Percentiles rank a stretch among this genome's conserved stretches.
Evolutionary conservation across 2,113 vertebrate species (phyloP).

Genomic region (Sarotherodon lohbergeri): DNA sequence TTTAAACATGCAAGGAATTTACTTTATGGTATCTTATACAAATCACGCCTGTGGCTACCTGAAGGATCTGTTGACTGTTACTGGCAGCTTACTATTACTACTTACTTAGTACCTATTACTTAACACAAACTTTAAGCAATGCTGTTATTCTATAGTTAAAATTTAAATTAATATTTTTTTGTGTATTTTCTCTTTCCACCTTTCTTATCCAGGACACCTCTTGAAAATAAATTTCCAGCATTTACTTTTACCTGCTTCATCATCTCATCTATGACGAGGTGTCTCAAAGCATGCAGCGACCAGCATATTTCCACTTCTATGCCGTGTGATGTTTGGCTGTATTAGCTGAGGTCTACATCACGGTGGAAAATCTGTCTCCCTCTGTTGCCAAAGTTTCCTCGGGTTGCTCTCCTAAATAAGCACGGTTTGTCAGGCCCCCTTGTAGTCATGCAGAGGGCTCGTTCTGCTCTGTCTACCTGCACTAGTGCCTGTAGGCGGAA

Average conservation of each 20-base stretch:
- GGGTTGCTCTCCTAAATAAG: slow-evolving; percentile 21
- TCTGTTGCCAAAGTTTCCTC: not conserved
- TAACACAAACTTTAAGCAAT: not conserved
- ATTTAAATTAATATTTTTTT: not conserved
- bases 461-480: slow-evolving; percentile 21
- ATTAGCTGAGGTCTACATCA: not conserved
- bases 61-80: not conserved
- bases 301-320: not conserved
- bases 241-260: not conserved
- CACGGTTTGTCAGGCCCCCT: not conserved
- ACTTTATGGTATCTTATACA: not conserved
- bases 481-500: not conserved
- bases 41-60: not conserved
- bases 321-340: not conserved
- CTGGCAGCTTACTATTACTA: not conserved
- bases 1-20: not conserved
- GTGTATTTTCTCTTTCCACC: not conserved
- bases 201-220: not conserved
- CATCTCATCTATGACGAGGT: not conserved
- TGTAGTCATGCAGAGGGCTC: not conserved
- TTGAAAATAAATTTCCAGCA: not conserved
- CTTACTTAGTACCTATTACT: not conserved
- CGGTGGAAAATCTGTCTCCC: not conserved
- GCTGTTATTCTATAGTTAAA: not conserved
- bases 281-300: not conserved